Base-by-base conservation (phyloP, 2,888 invertebrate species). In the Copidosoma aretas region DNA sequence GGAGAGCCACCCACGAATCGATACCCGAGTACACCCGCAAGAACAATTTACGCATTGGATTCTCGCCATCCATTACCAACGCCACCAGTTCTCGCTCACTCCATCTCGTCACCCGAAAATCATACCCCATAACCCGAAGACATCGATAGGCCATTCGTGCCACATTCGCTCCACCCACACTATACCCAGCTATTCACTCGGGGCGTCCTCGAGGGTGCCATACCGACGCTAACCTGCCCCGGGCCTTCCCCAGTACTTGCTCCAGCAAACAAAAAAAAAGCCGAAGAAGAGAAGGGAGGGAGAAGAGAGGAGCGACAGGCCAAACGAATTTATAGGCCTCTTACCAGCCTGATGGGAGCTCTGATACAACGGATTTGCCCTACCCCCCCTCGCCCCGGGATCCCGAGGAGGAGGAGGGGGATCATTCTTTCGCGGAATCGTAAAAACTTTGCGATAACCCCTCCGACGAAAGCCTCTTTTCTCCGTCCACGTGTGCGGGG, bases 241-340 rank as follows among this genome's bases (percentile, higher is more conserved):
- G 43, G 74, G 21, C 52, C 21, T 21, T 8, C 17, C n/a, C 21
- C 52, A n/a, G 17, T 10, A 21, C n/a, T 12, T 52, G 21, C 52
- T 8, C 8, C n/a, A 52, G 52, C n/a, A 12, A n/a, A n/a, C n/a
- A n/a, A n/a, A n/a, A n/a, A n/a, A n/a, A n/a, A n/a, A n/a, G n/a
- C n/a, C n/a, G n/a, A n/a, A n/a, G n/a, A n/a, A n/a, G 32, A 32
- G 32, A 32, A 32, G 32, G 32, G 32, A 32, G 8, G 32, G 78
- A 79, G 79, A 76, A 78, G 75, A 78, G 75, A 75, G 73, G 41
- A 25, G 17, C 51, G 82, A 82, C 82, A 81, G 77, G 77, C 71
- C 79, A 82, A 82, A 82, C 82, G 81, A 82, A 82, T 82, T 82
- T 82, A 82, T 82, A 81, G 82, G 77, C 80, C 81, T 82, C 82